These are phyloP conservation scores for Gnathochromis pfefferi DNA, from an alignment of 2,113 vertebrate species.

Conservation along the genomic window DNA sequence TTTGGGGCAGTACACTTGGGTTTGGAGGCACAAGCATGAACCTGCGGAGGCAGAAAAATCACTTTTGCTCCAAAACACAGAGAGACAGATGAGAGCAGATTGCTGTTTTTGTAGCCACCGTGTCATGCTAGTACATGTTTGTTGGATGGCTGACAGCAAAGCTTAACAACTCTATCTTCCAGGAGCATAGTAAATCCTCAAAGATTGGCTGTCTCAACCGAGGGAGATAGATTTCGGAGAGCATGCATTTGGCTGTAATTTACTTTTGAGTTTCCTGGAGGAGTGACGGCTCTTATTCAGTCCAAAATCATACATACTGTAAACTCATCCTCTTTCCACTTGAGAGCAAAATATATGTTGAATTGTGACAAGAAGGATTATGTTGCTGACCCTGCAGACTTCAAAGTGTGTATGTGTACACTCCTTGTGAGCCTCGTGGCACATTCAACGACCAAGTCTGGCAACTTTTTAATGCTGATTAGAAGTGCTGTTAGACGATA, in stretches of 20 bases:
- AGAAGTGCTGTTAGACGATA: background rate
- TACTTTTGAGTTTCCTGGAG: background rate
- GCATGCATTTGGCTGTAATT: background rate
- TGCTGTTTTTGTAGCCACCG: background rate
- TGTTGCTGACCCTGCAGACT: background rate
- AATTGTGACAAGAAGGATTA: background rate
- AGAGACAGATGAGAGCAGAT: background rate
- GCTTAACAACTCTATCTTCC: background rate
- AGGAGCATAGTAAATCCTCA: background rate
- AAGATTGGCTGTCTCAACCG: background rate
- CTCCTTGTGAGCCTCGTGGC: background rate
- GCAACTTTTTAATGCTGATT: background rate
- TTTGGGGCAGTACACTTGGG: background rate
- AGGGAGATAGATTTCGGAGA: background rate
- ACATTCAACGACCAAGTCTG: background rate
- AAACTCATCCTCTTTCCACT: background rate
- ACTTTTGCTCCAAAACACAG: background rate
- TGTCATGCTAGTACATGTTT: background rate
- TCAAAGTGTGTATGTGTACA: background rate
- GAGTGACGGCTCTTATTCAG: background rate
- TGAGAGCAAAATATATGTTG: background rate
- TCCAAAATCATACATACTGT: background rate
- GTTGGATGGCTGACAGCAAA: background rate
- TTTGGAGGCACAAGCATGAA: background rate
- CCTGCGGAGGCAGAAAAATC: background rate